Base-by-base conservation (phyloP, 2,113 vertebrate genomes). In the Nibea coibor region DNA sequence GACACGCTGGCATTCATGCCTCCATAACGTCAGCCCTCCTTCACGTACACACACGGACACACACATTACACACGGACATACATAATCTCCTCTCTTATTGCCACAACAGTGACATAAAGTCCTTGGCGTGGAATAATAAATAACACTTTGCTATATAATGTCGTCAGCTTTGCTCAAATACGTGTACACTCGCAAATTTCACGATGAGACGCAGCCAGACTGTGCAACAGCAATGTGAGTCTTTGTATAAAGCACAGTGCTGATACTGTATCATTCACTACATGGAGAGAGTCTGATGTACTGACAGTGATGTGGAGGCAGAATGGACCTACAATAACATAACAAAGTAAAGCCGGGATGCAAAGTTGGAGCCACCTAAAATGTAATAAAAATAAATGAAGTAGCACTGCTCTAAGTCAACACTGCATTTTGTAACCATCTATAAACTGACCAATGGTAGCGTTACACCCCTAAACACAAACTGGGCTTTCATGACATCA, bases 401-500 rank as follows among this genome's bases (percentile, higher is more conserved):
- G 73, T 77, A 68, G 75, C 35, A 61, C 78, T 63, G 14, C 69
- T 70, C 43, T 68, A 45, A 56, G 56, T 80, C 54, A 84, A 76
- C 51, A 82, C 48, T 42, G 15, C 64, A 51, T 76, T 91, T 82
- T 83, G 47, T 61, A 76, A 77, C 70, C 61, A 35, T 24, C 82
- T 53, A 78, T 87, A 84, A 88, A 87, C 72, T 57, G 81, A 85
- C 65, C 66, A 63, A 72, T 87, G 82, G 64, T 61, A 75, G 76
- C 28, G 24, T 73, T 77, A 77, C 76, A 87, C 42, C 63, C 78
- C 53, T 67, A 71, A 84, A 84, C 53, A 70, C 68, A 86, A 85
- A 83, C 68, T 39, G 48, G 67, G 67, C 58, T 86, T 89, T 88
- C 67, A 84, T 88, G 78, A 86, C 75, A 80, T 90, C 75, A 89